Conservation (phyloP, 2,888 invertebrate species). For the Epiblema foenella region DNA sequence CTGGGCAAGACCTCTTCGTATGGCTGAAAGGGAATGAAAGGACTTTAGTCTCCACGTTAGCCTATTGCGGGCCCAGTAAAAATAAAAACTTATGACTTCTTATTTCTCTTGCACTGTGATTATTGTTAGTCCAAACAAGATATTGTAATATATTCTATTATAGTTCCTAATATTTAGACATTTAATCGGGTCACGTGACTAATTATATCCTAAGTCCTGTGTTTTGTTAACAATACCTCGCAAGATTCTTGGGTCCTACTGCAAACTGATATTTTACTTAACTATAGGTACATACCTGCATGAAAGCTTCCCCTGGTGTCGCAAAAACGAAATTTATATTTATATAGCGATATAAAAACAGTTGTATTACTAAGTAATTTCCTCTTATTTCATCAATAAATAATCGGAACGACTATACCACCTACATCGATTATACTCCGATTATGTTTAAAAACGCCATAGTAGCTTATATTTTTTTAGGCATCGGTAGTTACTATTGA, state of each 20-base stretch:
- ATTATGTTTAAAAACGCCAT: background rate
- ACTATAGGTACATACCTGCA: too few species aligned
- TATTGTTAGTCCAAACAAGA: too few species aligned
- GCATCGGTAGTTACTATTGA: background rate
- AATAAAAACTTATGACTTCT: too few species aligned
- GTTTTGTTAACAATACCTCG: background rate
- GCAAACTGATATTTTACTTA: background rate
- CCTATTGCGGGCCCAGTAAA: too few species aligned
- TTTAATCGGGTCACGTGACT: too few species aligned
- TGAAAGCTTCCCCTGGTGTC: background rate
- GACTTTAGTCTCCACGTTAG: background rate
- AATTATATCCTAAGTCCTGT: background rate
- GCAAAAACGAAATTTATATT: background rate
- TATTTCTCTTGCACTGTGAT: too few species aligned
- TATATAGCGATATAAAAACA: background rate
- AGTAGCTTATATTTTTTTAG: background rate
- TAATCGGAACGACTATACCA: constrained; percentile 12
- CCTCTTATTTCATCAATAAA: constrained; percentile 8
- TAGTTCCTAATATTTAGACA: too few species aligned
- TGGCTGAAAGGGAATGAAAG: background rate
- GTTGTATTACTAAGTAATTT: constrained; percentile 10
- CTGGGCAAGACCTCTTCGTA: background rate
- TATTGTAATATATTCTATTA: too few species aligned
- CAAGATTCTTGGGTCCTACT: background rate
- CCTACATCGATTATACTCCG: constrained; percentile 11